A percentile compares a stretch with the other conserved stretches of the same genome.
Evolutionary conservation across 2,888 invertebrate species (phyloP).

Genomic region (Sminthurinus aureus): DNA sequence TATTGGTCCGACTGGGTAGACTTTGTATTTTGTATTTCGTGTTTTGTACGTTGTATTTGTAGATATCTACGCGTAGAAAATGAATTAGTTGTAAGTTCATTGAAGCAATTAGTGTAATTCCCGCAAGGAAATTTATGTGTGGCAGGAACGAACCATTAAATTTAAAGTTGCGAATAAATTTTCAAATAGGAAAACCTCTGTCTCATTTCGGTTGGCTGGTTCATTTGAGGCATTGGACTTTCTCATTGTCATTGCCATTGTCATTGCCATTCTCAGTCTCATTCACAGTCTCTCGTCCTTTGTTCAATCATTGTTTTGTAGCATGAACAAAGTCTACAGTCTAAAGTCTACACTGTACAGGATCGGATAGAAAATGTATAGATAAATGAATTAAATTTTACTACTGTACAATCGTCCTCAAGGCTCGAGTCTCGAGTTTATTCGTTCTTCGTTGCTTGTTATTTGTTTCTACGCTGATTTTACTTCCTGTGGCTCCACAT

Average conservation of each 20-base stretch:
- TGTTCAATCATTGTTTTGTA: background rate
- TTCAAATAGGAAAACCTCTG: background rate
- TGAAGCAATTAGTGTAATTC: slow-evolving; percentile 11
- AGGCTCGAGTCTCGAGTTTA: no score
- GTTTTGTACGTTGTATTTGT: no score
- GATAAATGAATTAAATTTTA: no score
- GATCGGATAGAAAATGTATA: no score
- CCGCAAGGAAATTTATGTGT: slow-evolving; percentile 16
- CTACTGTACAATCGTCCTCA: no score
- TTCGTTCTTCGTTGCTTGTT: no score
- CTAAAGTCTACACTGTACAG: no score
- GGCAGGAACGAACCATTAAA: slow-evolving; percentile 6
- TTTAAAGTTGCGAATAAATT: background rate
- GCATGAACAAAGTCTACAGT: no score
- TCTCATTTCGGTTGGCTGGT: background rate
- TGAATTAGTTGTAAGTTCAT: background rate
- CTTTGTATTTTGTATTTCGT: no score
- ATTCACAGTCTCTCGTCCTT: background rate
- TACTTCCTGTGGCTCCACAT: no score
- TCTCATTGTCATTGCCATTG: background rate
- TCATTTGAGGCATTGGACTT: background rate
- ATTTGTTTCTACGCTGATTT: no score
- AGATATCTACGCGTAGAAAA: background rate
- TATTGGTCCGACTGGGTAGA: no score
- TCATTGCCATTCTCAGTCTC: background rate